Conservation (phyloP, 2,888 invertebrate genomes). For the Athetis lepigone region DNA sequence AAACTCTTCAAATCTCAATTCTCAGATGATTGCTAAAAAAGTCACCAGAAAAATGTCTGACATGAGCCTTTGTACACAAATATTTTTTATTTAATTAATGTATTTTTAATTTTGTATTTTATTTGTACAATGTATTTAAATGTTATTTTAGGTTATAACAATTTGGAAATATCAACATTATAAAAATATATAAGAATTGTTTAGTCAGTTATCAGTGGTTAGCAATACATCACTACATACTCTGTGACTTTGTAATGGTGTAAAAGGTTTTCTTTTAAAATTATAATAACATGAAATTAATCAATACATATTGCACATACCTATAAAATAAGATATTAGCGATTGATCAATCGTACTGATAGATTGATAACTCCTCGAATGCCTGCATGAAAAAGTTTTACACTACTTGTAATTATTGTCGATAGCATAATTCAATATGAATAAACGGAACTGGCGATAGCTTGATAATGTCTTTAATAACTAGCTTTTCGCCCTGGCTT, state of each 20-base stretch:
- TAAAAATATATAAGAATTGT: slow-evolving; percentile 8
- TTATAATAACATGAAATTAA: not conserved
- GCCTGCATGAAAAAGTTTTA: not conserved
- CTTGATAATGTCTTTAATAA: too few species aligned
- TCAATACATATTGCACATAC: slow-evolving; percentile 3
- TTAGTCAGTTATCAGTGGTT: slow-evolving; percentile 22
- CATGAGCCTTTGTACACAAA: slow-evolving; percentile 23
- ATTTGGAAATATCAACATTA: slow-evolving; percentile 3
- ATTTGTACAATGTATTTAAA: slow-evolving; percentile 11
- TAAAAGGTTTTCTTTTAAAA: slow-evolving; percentile 7
- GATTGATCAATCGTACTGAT: slow-evolving; percentile 19
- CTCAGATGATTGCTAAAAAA: not conserved
- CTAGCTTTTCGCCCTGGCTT: too few species aligned
- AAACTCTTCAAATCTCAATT: not conserved
- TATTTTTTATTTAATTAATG: slow-evolving; percentile 23
- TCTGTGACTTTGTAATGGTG: not conserved
- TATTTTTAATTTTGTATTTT: slow-evolving; percentile 42
- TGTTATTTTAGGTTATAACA: slow-evolving; percentile 5
- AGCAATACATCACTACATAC: not conserved
- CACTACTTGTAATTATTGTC: too few species aligned
- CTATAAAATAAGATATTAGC: not conserved
- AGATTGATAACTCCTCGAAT: not conserved
- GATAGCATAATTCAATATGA: too few species aligned
- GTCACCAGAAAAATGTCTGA: not conserved
- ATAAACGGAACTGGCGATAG: too few species aligned